These are phyloP conservation scores for Psilanteris sp. DNA, from an alignment of 1,140 invertebrate genomes.

Conservation along the genomic window DNA sequence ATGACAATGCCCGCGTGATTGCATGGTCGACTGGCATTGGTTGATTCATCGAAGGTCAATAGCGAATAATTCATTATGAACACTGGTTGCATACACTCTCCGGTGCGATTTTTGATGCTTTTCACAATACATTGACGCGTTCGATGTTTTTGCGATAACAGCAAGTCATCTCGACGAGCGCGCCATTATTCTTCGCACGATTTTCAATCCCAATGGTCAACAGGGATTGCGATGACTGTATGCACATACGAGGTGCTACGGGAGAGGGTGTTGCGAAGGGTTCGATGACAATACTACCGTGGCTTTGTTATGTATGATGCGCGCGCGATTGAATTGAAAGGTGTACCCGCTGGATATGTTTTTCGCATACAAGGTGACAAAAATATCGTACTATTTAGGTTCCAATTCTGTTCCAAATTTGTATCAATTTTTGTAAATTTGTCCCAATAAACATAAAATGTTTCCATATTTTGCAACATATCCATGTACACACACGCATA, in stretches of 20 bases:
- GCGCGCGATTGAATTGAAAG: conserved; percentile 10
- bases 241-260: conserved; percentile 14
- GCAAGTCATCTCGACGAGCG: conserved; percentile 1
- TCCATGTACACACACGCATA: no score
- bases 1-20: conserved; percentile 25
- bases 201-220: conserved; percentile 60
- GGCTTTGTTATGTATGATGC: conserved; percentile 40
- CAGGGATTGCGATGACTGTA: conserved; percentile 24
- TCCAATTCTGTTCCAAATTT: no score
- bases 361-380: conserved; percentile 5
- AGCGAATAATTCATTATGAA: conserved; percentile 26
- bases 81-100: conserved; percentile 28
- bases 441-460: no score
- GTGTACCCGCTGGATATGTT: background rate
- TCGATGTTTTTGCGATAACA: conserved; percentile 34
- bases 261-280: conserved; percentile 28
- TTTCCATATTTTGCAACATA: no score
- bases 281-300: conserved; percentile 50
- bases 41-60: conserved; percentile 23
- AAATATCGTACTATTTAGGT: no score
- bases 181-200: conserved; percentile 38
- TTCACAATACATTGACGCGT: background rate
- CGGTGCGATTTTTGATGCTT: conserved; percentile 26
- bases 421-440: no score
- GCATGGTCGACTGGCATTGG: conserved; percentile 21